Evolutionary conservation across 1,140 invertebrate species (phyloP).

Genomic region (Drosophila santomea): DNA sequence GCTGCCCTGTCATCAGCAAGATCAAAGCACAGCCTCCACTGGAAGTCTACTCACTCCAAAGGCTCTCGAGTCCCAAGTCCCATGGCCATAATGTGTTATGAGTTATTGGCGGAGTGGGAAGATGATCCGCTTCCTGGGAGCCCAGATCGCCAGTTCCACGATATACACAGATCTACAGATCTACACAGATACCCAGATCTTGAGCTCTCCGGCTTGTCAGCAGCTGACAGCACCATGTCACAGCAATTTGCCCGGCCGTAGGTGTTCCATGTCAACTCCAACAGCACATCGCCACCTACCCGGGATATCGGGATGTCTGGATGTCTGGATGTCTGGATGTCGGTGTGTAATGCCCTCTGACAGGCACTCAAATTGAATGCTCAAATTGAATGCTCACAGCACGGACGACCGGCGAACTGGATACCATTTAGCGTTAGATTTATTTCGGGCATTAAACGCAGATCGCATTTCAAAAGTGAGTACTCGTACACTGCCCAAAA

Average conservation of each 20-base stretch:
- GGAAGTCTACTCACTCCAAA: neutral
- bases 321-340: slow-evolving; percentile 24
- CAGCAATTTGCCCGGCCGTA: slow-evolving; percentile 74
- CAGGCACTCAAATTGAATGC: slow-evolving; percentile 74
- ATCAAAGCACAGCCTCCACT: slow-evolving; percentile 64
- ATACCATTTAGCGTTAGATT: slow-evolving; percentile 76
- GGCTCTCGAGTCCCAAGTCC: slow-evolving; percentile 5
- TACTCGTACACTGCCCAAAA: slow-evolving; percentile 11
- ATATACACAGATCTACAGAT: too few species aligned
- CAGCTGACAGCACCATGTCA: slow-evolving; percentile 82
- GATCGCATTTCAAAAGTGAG: slow-evolving; percentile 69
- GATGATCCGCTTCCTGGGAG: slow-evolving; percentile 71
- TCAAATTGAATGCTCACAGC: slow-evolving; percentile 56
- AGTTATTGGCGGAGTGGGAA: slow-evolving; percentile 63
- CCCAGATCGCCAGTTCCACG: slow-evolving; percentile 18
- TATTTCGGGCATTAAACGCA: slow-evolving; percentile 76
- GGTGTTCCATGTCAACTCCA: slow-evolving; percentile 47
- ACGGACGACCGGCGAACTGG: slow-evolving; percentile 28
- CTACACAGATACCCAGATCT: neutral
- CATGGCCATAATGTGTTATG: slow-evolving; percentile 77
- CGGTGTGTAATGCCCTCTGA: slow-evolving; percentile 58
- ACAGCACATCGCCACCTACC: slow-evolving; percentile 38
- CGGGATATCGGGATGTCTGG: slow-evolving; percentile 32
- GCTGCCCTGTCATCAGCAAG: slow-evolving; percentile 59
- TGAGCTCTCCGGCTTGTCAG: slow-evolving; percentile 66